Base-by-base conservation (phyloP, 2,888 invertebrate species). In the Eristalis pertinax region DNA sequence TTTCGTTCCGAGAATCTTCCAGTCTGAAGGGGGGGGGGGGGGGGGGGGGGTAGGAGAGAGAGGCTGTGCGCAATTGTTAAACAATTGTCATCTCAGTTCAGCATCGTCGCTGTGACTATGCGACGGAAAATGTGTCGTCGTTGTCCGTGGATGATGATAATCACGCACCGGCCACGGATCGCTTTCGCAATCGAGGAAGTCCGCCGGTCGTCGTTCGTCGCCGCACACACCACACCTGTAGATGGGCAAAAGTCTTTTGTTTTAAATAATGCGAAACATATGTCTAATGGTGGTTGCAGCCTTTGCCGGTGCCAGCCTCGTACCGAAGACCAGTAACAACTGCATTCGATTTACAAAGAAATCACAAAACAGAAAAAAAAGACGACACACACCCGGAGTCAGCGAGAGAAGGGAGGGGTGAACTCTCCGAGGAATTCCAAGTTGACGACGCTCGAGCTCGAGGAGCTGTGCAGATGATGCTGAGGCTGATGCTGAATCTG, bases 391-490 rank as follows among this genome's bases (percentile, higher is more conserved):
- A 63, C n/a, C 24, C 50, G 84, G 83, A 75, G 79, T n/a, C n/a
- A n/a, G n/a, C n/a, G n/a, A n/a, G n/a, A n/a, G n/a, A n/a, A n/a
- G n/a, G 89, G 83, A 77, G 80, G 89, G 89, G 89, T 85, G 90
- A 91, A 90, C 91, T 91, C 87, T 87, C 87, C 8, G 50, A 84
- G 87, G 87, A 87, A 87, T 87, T 87, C 56, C 75, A 60, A 68
- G 26, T 72, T 75, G 79, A 83, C 83, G 87, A 76, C 13, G 60
- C 70, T 56, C 15, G 15, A 63, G 56, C 63, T 50, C 60, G 4
- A n/a, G 63, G 50, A 58, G 43, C 4, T 15, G 8, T 8, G 32
- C 32, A 8, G 32, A 8, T 10, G 32, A 32, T 32, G 26, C 26
- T 26, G 26, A n/a, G n/a, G 29, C 26, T 26, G 4, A 26, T 4